Conservation (phyloP, 2,113 vertebrate genomes). For the Catharus fuscescens region DNA sequence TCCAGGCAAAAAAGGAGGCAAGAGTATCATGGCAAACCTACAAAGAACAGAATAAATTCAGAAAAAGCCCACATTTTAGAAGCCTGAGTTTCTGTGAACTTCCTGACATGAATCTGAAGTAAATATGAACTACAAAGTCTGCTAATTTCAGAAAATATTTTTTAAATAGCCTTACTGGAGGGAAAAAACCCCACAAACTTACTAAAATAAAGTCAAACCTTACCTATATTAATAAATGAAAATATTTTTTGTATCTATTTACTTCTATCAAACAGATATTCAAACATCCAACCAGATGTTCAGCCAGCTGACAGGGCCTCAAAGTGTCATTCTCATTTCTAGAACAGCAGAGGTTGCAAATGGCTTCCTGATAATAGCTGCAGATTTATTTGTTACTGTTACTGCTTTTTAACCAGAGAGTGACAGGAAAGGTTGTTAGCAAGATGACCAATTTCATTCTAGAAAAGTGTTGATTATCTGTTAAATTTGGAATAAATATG, state of each 20-base stretch:
- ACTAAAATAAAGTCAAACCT: background rate
- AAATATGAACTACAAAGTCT: background rate
- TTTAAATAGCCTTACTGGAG: background rate
- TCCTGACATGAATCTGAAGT: background rate
- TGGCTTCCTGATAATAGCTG: background rate
- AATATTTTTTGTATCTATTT: background rate
- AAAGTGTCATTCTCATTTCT: background rate
- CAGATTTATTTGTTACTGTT: background rate
- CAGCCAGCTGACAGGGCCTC: background rate
- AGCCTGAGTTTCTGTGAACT: background rate
- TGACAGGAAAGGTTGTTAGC: background rate
- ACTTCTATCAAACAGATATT: background rate
- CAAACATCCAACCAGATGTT: background rate
- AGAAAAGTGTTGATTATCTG: background rate
- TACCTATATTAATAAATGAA: background rate
- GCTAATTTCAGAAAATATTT: background rate
- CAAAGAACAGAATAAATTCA: background rate
- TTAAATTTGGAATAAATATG: background rate
- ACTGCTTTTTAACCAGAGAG: background rate
- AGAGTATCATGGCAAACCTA: background rate
- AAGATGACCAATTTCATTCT: background rate
- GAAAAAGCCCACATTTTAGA: background rate
- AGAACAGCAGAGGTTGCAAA: background rate
- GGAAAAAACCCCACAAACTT: rapidly evolving
- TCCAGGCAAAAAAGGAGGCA: background rate